phyloP scores from a whole-genome alignment of 2,888 invertebrate species.

The Tethea ocularis region DNA sequence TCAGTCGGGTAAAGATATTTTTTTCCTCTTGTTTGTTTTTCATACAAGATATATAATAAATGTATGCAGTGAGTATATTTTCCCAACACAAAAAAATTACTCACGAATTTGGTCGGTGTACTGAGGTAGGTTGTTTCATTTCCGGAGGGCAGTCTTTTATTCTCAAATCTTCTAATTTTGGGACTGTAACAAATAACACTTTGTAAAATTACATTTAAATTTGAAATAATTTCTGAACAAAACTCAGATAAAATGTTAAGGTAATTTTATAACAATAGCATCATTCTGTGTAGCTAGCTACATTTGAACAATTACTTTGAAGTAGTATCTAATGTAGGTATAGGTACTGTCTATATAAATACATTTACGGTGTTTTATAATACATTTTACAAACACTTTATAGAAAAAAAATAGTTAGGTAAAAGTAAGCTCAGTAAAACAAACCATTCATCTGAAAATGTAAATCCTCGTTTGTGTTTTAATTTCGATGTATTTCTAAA shows the following conservation, averaged over 20 bases:
- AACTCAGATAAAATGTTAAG: not conserved
- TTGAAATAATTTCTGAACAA: not conserved
- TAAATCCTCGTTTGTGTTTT: not conserved
- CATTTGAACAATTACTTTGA: too few relatives aligned
- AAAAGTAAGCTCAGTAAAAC: too few relatives aligned
- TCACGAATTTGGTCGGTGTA: constrained; percentile 79
- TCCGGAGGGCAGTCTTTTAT: constrained; percentile 81
- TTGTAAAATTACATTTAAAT: not conserved
- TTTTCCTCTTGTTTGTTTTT: constrained; percentile 6
- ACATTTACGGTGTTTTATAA: too few relatives aligned
- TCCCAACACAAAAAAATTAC: constrained; percentile 33
- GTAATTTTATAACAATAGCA: too few relatives aligned
- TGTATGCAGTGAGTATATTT: not conserved
- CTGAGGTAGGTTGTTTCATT: constrained; percentile 80
- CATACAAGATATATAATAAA: not conserved
- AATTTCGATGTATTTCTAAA: too few relatives aligned
- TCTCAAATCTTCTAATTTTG: constrained; percentile 81
- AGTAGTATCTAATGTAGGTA: not conserved
- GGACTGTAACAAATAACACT: constrained; percentile 57
- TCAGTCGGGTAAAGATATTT: too few relatives aligned
- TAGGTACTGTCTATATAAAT: too few relatives aligned
- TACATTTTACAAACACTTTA: too few relatives aligned
- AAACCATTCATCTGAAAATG: not conserved
- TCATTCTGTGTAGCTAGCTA: too few relatives aligned
- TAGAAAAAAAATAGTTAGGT: not conserved